Base-by-base conservation (phyloP, 2,113 vertebrate species). In the Microtus pennsylvanicus region DNA sequence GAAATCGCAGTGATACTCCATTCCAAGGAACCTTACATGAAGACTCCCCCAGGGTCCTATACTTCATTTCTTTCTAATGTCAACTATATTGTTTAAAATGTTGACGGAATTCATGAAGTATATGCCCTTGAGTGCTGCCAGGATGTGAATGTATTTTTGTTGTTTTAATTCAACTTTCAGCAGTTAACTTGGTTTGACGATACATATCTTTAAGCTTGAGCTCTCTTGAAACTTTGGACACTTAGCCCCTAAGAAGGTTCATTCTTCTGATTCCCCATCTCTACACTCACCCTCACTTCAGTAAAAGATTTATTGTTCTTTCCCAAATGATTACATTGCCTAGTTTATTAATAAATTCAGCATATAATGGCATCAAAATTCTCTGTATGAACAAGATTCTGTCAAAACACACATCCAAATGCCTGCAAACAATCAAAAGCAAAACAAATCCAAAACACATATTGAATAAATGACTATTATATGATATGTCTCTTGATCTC, bases 121-220 rank as follows among this genome's bases (percentile, higher is more conserved):
- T 45, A 80, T 89, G 16, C 3, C 4, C 24, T 74, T 94, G 28
- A 83, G 65, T 45, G 24, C 11, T 96, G 19, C 38, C 33, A 61
- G 3, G 6, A 45, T 61, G 42, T 52, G 13, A 22, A 35, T 90
- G 7, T 45, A 24, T 81, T 90, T 96, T 88, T 93, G 1, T 95
- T 96, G 17, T 87, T 93, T 94, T 94, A 92, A 91, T 91, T 96
- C 24, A 82, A 17, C 26, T 92, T 28, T 14, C 45, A 33, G 5
- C 7, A 70, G 50, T 72, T 82, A 72, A 76, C 12, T 92, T 3
- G 50, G 4, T 90, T 96, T 86, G 89, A 76, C n/a, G 3, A 65
- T 45, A 75, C 0, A 75, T 2, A 77, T 16, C 69, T 72, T 76
- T 21, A 3, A 45, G 5, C 3, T 38, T 86, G 63, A 14, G 30